Conservation (phyloP, 2,113 vertebrate species). For the Ramphastos sulfuratus region DNA sequence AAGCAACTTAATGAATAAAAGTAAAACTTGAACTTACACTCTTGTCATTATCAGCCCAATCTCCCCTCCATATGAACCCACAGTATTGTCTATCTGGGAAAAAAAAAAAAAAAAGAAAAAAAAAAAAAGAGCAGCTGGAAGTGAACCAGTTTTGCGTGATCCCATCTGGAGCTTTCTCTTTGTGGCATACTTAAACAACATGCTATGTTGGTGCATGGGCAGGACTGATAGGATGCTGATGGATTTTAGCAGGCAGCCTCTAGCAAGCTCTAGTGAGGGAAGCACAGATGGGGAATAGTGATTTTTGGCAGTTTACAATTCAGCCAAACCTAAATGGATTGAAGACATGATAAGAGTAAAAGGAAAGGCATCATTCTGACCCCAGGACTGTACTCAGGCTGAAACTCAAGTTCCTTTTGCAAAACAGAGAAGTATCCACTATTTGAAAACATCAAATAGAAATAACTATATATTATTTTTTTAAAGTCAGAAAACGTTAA, state of each 20-base stretch:
- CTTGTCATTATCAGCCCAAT: conserved; percentile 27
- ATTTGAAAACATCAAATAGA: not conserved
- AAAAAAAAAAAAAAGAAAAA: too few species aligned
- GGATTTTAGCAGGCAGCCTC: conserved; percentile 50
- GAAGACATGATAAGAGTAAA: not conserved
- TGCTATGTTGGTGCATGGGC: conserved; percentile 9
- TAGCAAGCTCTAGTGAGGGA: conserved; percentile 30
- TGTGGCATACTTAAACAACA: conserved; percentile 33
- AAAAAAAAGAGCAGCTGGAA: conserved; percentile 44
- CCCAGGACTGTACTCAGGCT: not conserved
- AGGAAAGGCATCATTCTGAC: conserved; percentile 12
- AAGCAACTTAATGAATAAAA: conserved; percentile 3
- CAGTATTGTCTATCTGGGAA: conserved; percentile 39
- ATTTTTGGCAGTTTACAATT: conserved; percentile 36
- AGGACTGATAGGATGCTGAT: conserved; percentile 25
- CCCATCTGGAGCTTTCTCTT: conserved; percentile 56
- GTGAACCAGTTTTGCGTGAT: conserved; percentile 39
- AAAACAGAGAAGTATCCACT: not conserved
- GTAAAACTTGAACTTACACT: conserved; percentile 2
- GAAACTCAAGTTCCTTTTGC: not conserved
- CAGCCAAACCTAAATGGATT: not conserved
- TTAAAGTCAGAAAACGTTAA: not conserved
- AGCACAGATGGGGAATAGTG: conserved; percentile 44
- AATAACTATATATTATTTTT: not conserved
- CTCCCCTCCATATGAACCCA: not conserved